Evolutionary conservation across 2,888 invertebrate genomes (phyloP).

Genomic region (Candidula unifasciata): DNA sequence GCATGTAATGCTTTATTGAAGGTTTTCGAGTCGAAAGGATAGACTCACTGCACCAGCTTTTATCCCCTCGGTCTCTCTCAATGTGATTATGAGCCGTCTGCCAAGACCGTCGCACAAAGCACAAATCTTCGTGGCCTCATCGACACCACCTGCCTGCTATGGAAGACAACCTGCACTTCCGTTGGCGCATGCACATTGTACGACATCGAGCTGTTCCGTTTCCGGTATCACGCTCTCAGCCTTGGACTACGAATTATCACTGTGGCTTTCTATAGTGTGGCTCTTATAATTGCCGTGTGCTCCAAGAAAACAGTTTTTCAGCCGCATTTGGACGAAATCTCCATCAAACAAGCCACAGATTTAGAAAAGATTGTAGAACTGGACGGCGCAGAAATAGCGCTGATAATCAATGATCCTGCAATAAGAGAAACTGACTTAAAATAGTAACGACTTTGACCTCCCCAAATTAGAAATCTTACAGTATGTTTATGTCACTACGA

Average conservation of each 20-base stretch:
- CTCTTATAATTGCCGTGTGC: not conserved
- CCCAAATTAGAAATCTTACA: not conserved
- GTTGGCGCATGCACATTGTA: slow-evolving; percentile 66
- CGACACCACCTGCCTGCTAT: slow-evolving; percentile 63
- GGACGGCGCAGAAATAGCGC: not conserved
- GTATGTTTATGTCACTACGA: not conserved
- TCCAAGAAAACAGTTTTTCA: slow-evolving; percentile 32
- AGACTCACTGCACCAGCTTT: no score
- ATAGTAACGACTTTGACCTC: not conserved
- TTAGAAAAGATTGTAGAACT: not conserved
- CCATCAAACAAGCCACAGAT: no score
- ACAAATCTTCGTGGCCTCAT: no score
- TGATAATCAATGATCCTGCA: not conserved
- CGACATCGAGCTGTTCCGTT: slow-evolving; percentile 60
- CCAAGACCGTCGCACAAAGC: no score
- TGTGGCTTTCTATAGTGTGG: not conserved
- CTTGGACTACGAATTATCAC: slow-evolving; percentile 22
- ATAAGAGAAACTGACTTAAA: slow-evolving; percentile 9
- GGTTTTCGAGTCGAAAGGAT: no score
- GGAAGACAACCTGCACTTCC: slow-evolving; percentile 60
- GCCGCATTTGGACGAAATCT: slow-evolving; percentile 11
- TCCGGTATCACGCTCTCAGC: slow-evolving; percentile 13
- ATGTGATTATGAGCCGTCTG: no score
- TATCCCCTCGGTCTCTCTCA: no score
- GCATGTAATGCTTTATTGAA: no score